Evolutionary conservation across 2,888 invertebrate species (phyloP), one percentile per base, ranked within the genome.

Genomic region (Selenia dentaria): DNA sequence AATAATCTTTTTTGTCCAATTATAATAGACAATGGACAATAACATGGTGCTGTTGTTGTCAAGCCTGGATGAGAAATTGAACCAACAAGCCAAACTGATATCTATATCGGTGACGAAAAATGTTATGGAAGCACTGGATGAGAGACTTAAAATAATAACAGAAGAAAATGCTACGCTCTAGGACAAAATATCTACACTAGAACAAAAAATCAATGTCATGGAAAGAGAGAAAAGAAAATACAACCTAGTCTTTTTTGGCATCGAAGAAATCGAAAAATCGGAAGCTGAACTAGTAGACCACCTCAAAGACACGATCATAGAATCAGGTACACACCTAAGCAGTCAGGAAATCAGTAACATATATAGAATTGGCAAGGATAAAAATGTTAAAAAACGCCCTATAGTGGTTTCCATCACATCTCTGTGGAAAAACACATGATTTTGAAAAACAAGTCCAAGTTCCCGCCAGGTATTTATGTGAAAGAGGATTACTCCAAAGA

Each of bases 131-230:
- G 51, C 49, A 1, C 4, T 54, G 9, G 38, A 51, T 12, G 51
- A 51, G 14, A 46, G 34, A 26, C 1, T 55, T 2, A 34, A 40
- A 44, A 14, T 1, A 12, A 12, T 57, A 6, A 38, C 9, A 1
- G 57, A 57, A 29, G 53, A 53, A 29, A 57, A 53, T 13, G 35
- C 13, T 5, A 18, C 14, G 0, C 26, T 51, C 0, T 51, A 57
- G 38, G 16, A 1, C 1, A 51, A 49, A 46, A 12, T 53, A 13
- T 9, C 34, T 8, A 2, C 16, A 12, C 14, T 51, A 2, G 51
- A 54, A 35, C 24, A 31, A 18, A 56, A 53, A 48, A 6, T 53
- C 1, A 26, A 14, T 0, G 4, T 11, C 5, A 0, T 44, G 8
- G 51, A 51, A 14, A 38, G 35, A 29, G 51, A 54, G n/a, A 54